A percentile compares a stretch with the other conserved stretches of the same genome.
Evolutionary conservation across 2,797 vertebrate genomes (phyloP).

Genomic region (Acestrorhynchus altus): DNA sequence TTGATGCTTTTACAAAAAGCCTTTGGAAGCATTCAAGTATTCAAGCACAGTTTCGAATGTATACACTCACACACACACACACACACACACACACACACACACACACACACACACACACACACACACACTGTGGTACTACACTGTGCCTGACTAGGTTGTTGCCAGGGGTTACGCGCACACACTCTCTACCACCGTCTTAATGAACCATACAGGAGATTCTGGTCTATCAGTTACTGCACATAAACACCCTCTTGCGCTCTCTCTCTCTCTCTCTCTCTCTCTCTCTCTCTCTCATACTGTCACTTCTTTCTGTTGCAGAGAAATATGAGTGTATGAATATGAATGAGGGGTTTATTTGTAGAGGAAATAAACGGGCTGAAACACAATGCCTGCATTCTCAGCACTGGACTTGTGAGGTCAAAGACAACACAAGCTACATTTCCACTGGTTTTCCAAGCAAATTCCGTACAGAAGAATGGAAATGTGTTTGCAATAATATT

Average conservation of each 20-base stretch:
- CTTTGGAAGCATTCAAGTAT: constrained; percentile 42
- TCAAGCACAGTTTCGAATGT: background rate
- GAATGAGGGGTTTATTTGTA: background rate
- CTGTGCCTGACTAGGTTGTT: background rate
- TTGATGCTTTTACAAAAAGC: background rate
- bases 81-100: too few species aligned
- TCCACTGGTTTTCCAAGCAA: too few species aligned
- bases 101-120: constrained; percentile 2
- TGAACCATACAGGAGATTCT: background rate
- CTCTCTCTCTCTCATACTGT: background rate
- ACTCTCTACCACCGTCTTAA: background rate
- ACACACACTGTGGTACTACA: background rate
- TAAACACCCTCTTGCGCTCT: too few species aligned
- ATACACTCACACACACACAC: constrained; percentile 11
- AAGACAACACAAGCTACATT: background rate
- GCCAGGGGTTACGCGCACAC: background rate
- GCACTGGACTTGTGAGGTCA: background rate
- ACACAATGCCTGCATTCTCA: background rate
- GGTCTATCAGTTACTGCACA: background rate
- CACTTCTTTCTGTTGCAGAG: background rate
- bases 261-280: background rate
- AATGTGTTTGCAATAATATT: too few species aligned
- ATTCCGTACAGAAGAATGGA: too few species aligned
- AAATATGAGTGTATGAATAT: background rate
- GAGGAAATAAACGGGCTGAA: background rate